Percentiles rank a stretch among this genome's conserved stretches.
These are phyloP conservation scores for Macrobrachium nipponense DNA, from an alignment of 1,140 invertebrate genomes.

Conservation along the genomic window DNA sequence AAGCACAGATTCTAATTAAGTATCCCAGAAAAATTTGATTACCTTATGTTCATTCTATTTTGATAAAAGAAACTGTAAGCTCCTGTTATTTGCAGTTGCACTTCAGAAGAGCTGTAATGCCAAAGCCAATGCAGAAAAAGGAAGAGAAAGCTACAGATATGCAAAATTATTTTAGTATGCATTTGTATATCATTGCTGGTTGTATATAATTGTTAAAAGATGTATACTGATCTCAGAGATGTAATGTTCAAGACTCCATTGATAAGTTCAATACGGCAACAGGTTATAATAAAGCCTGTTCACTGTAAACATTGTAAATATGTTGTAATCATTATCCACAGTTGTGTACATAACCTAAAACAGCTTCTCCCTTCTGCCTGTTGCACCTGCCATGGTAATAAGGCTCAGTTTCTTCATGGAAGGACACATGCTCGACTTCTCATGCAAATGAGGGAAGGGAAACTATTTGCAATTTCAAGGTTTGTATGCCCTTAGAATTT, in stretches of 20 bases:
- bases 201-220: constrained; percentile 39
- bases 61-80: constrained; percentile 19
- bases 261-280: constrained; percentile 30
- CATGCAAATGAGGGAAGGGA: constrained; percentile 1
- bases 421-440: constrained; percentile 9
- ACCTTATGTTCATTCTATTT: constrained; percentile 31
- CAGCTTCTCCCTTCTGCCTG: constrained; percentile 44
- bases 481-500: too few relatives aligned
- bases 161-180: constrained; percentile 52
- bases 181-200: constrained; percentile 47
- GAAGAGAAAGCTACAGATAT: constrained; percentile 40
- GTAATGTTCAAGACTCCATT: constrained; percentile 48
- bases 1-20: too few relatives aligned
- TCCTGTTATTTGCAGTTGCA: constrained; percentile 14
- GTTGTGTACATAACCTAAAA: constrained; percentile 36
- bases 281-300: constrained; percentile 38
- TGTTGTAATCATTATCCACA: constrained; percentile 38
- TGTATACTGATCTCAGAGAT: constrained; percentile 48
- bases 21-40: constrained; percentile 16
- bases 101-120: constrained; percentile 25
- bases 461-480: too few relatives aligned
- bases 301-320: constrained; percentile 44
- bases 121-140: constrained; percentile 38
- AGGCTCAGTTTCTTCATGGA: neutral
- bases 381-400: constrained; percentile 20